Conservation (phyloP, 2,888 invertebrate species). For the Creontiades dilutus region DNA sequence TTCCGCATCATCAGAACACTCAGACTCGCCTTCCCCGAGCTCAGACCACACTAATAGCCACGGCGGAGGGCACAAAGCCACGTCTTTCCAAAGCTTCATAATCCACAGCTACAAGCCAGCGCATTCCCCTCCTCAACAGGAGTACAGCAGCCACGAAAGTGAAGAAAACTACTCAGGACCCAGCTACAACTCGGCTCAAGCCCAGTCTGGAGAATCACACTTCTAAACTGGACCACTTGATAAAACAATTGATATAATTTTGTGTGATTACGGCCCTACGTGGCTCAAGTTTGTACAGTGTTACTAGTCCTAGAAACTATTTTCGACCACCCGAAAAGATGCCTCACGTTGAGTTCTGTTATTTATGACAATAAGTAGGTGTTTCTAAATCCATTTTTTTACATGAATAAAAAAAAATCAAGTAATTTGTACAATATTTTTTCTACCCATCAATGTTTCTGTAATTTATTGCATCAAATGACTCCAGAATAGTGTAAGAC, state of each 20-base stretch:
- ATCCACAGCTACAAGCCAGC: conserved; percentile 71
- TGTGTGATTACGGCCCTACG: conserved; percentile 4
- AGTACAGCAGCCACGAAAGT: conserved; percentile 37
- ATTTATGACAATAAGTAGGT: conserved; percentile 18
- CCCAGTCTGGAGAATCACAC: conserved; percentile 42
- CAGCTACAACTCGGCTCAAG: conserved; percentile 17
- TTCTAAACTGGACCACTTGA: background rate
- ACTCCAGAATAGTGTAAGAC: too few species aligned
- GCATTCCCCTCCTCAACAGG: background rate
- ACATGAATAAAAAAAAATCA: background rate
- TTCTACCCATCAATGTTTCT: too few species aligned
- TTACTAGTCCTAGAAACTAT: conserved; percentile 13
- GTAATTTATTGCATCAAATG: too few species aligned
- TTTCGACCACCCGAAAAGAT: background rate
- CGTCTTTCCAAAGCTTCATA: conserved; percentile 73
- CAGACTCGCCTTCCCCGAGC: background rate
- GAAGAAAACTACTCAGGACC: conserved; percentile 51
- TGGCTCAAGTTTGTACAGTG: conserved; percentile 17
- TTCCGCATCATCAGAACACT: conserved; percentile 26
- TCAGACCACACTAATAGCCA: conserved; percentile 45
- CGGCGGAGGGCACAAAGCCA: conserved; percentile 62
- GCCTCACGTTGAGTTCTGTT: background rate
- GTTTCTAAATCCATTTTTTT: conserved; percentile 1
- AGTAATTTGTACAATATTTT: too few species aligned
- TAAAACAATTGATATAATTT: background rate